Conservation (phyloP, 2,888 invertebrate genomes). For the Gymnosoma rotundatum region DNA sequence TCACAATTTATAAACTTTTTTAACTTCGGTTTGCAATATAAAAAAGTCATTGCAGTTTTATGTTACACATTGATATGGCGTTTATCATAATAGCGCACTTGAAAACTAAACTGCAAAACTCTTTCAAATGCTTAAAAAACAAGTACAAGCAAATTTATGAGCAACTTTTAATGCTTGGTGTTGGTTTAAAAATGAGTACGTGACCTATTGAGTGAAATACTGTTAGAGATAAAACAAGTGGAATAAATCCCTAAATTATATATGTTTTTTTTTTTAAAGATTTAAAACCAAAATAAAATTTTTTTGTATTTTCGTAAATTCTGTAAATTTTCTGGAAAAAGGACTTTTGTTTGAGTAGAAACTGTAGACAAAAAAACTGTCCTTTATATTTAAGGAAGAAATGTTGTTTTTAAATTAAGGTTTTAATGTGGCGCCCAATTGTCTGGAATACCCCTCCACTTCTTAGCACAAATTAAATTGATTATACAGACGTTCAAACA, state of each 20-base stretch:
- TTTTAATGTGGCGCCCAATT: conserved; percentile 60
- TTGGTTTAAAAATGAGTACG: conserved; percentile 29
- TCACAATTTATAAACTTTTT: conserved; percentile 26
- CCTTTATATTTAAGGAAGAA: conserved; percentile 55
- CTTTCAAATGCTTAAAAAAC: conserved; percentile 30
- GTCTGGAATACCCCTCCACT: conserved; percentile 68
- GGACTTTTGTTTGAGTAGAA: conserved; percentile 21
- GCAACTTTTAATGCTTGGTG: neutral
- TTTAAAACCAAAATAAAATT: conserved; percentile 11
- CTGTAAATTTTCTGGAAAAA: neutral
- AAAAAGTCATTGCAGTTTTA: conserved; percentile 14
- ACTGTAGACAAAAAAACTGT: conserved; percentile 10
- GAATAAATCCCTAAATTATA: neutral
- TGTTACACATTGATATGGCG: conserved; percentile 50
- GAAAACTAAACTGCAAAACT: conserved; percentile 19
- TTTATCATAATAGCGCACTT: conserved; percentile 56
- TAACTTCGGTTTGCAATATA: conserved; percentile 52
- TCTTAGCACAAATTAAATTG: conserved; percentile 38
- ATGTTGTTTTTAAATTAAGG: conserved; percentile 43
- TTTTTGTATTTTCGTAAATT: neutral
- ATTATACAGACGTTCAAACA: neutral
- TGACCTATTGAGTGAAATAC: conserved; percentile 37
- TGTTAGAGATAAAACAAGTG: neutral
- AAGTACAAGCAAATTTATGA: neutral
- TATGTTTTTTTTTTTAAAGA: neutral